These are phyloP conservation scores for Eulemur coronatus DNA, from an alignment of 2,797 vertebrate genomes.

Conservation along the genomic window DNA sequence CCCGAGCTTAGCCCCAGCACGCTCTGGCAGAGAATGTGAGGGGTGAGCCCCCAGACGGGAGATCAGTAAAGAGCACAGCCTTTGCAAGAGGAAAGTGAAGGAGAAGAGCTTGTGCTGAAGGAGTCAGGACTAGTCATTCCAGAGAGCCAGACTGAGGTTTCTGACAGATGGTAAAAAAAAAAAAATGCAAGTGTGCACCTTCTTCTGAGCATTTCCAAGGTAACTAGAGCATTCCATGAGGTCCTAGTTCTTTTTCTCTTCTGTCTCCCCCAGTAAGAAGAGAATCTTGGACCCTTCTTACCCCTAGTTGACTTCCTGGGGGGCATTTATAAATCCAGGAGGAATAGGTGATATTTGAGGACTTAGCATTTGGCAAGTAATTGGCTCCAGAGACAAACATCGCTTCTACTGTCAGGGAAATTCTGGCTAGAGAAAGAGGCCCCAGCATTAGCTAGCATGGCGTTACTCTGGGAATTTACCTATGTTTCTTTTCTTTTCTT, in stretches of 20 bases:
- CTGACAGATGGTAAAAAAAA: neutral
- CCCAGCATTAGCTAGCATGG: fast-evolving
- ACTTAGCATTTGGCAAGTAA: neutral
- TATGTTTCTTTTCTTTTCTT: neutral
- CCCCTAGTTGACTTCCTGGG: neutral
- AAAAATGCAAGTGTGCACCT: constrained; percentile 50
- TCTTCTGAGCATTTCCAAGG: constrained; percentile 72
- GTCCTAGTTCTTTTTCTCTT: constrained; percentile 47
- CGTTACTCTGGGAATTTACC: neutral
- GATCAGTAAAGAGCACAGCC: constrained; percentile 58
- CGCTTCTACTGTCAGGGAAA: neutral
- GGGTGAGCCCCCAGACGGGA: constrained; percentile 51
- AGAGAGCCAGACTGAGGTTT: constrained; percentile 58
- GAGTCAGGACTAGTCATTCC: constrained; percentile 22
- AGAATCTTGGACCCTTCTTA: constrained; percentile 54
- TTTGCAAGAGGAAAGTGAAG: constrained; percentile 72
- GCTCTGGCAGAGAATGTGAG: neutral
- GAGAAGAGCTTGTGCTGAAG: constrained; percentile 69
- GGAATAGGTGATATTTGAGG: neutral
- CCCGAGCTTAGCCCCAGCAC: neutral
- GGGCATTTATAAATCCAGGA: neutral
- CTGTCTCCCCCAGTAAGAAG: constrained; percentile 38
- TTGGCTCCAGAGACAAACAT: neutral
- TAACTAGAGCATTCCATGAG: constrained; percentile 52
- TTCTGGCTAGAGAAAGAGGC: neutral